Evolutionary conservation across 2,797 vertebrate genomes (phyloP).

Genomic region (Spinus olivaceus): DNA sequence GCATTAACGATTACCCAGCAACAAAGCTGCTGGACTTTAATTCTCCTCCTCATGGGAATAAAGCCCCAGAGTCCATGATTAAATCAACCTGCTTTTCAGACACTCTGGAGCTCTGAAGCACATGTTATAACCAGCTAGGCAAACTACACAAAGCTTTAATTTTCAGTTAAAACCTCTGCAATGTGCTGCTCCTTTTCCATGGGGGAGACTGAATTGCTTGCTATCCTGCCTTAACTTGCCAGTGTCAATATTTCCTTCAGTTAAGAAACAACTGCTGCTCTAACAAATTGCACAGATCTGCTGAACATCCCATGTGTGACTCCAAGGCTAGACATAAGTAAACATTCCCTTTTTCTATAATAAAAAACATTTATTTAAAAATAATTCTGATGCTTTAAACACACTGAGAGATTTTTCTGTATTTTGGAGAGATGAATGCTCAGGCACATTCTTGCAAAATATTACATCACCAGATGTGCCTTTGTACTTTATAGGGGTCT

Average conservation of each 20-base stretch:
- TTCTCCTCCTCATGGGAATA: slow-evolving; percentile 10
- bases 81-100: slow-evolving; percentile 6
- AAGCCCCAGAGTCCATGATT: slow-evolving; percentile 16
- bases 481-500: neutral
- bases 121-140: neutral
- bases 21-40: slow-evolving; percentile 46
- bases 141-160: neutral
- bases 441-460: neutral
- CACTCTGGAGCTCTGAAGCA: neutral
- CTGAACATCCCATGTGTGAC: neutral
- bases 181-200: neutral
- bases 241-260: neutral
- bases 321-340: neutral
- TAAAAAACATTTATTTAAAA: neutral
- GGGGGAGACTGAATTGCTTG: neutral
- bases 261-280: neutral
- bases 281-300: neutral
- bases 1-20: slow-evolving; percentile 39
- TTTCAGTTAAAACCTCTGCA: neutral
- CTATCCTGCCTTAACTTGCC: neutral
- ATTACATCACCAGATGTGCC: neutral
- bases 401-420: neutral
- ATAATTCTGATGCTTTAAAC: neutral
- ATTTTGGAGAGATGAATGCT: neutral
- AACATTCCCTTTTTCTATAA: neutral